phyloP scores from a whole-genome alignment of 2,113 vertebrate species.

The Pyrgilauda ruficollis region DNA sequence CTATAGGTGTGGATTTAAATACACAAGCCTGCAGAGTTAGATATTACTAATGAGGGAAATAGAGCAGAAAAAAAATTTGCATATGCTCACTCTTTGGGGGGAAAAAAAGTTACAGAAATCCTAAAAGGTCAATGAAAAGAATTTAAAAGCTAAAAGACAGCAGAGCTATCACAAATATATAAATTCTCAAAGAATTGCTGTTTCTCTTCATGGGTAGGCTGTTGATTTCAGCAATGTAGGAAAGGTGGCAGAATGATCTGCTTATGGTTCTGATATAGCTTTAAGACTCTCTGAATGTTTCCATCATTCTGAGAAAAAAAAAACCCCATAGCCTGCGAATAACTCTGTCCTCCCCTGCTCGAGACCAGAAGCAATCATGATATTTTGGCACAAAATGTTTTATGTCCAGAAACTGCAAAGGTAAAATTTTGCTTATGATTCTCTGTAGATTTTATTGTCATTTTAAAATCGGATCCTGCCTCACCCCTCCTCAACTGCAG shows the following conservation, averaged over 20 bases:
- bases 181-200: background rate
- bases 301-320: background rate
- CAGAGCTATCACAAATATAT: background rate
- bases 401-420: background rate
- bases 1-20: background rate
- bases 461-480: background rate
- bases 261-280: background rate
- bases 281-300: background rate
- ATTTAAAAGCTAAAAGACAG: background rate
- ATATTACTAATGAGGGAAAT: background rate
- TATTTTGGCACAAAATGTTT: background rate
- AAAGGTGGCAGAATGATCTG: background rate
- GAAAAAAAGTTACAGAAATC: background rate
- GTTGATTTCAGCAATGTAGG: background rate
- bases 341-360: background rate
- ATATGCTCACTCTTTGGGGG: background rate
- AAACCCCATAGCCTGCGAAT: background rate
- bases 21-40: background rate
- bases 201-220: background rate
- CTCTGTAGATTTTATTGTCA: background rate
- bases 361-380: background rate
- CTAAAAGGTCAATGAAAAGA: background rate
- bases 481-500: background rate
- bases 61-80: background rate
- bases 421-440: background rate